A percentile compares a stretch with the other conserved stretches of the same genome.
Conservation (phyloP, 2,797 vertebrate species). For the Brachymystax lenok region DNA sequence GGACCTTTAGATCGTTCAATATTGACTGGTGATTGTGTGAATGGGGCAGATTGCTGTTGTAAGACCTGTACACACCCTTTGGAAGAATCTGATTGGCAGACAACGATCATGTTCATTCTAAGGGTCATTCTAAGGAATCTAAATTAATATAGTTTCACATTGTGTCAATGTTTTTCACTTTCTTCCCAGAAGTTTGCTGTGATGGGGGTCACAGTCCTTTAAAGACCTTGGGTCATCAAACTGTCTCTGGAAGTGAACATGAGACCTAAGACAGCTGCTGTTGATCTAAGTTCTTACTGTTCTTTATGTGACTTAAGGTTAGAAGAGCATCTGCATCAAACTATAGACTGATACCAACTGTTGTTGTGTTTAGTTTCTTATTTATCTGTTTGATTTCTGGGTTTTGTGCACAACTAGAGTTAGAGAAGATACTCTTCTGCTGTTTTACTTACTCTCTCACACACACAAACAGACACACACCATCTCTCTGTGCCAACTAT, state of each 20-base stretch:
- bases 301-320: not conserved
- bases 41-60: too few relatives aligned
- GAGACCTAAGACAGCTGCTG: slow-evolving; percentile 15
- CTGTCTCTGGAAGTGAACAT: slow-evolving; percentile 15
- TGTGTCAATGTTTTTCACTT: not conserved
- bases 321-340: not conserved
- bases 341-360: slow-evolving; percentile 22
- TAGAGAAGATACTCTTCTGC: slow-evolving; percentile 16
- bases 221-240: not conserved
- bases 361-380: slow-evolving; percentile 29
- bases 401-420: slow-evolving; percentile 17
- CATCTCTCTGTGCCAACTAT: slow-evolving; percentile 38
- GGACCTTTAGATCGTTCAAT: too few relatives aligned
- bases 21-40: too few relatives aligned
- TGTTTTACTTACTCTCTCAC: slow-evolving; percentile 9
- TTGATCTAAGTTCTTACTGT: slow-evolving; percentile 7
- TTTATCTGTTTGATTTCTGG: slow-evolving; percentile 38
- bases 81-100: not conserved
- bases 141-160: not conserved
- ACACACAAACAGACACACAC: not conserved
- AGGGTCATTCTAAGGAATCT: not conserved
- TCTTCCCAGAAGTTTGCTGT: not conserved
- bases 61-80: not conserved
- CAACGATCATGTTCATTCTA: not conserved
- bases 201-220: not conserved